Conservation (phyloP, 2,113 vertebrate species). For the Takifugu bimaculatus region DNA sequence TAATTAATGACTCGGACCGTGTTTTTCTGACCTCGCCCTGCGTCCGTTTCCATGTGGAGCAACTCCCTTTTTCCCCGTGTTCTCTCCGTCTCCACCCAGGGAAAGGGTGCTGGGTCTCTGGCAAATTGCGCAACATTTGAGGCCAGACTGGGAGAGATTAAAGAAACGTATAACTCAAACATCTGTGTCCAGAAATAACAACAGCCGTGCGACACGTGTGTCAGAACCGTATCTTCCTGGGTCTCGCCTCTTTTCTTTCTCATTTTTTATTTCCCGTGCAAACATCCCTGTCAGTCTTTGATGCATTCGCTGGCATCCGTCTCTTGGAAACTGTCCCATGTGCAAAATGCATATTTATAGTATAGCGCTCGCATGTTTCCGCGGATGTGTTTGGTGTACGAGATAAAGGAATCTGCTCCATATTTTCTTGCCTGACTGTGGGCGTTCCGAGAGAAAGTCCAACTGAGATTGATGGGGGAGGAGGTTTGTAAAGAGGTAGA, state of each 20-base stretch:
- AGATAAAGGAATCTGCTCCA: constrained; percentile 45
- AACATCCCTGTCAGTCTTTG: constrained; percentile 18
- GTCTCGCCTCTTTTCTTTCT: neutral
- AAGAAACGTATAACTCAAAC: constrained; percentile 36
- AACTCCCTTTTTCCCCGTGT: constrained; percentile 6
- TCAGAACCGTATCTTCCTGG: constrained; percentile 18
- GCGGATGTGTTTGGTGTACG: constrained; percentile 34
- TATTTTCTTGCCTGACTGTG: constrained; percentile 51
- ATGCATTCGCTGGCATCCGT: constrained; percentile 27
- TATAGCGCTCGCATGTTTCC: constrained; percentile 32
- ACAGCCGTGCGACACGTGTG: constrained; percentile 22
- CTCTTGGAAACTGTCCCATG: constrained; percentile 34
- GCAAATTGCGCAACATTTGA: constrained; percentile 58
- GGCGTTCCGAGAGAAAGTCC: constrained; percentile 43
- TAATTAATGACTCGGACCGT: no score
- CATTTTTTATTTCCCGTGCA: neutral
- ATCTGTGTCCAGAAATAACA: constrained; percentile 28
- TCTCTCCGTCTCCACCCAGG: constrained; percentile 22
- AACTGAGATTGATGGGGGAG: constrained; percentile 46
- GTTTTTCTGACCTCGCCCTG: neutral
- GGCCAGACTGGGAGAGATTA: constrained; percentile 9
- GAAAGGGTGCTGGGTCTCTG: constrained; percentile 41
- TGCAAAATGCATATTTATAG: constrained; percentile 46
- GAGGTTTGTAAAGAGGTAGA: constrained; percentile 47
- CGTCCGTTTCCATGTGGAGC: neutral